Conservation (phyloP, 1,140 invertebrate genomes). For the Drosophila parvula region DNA sequence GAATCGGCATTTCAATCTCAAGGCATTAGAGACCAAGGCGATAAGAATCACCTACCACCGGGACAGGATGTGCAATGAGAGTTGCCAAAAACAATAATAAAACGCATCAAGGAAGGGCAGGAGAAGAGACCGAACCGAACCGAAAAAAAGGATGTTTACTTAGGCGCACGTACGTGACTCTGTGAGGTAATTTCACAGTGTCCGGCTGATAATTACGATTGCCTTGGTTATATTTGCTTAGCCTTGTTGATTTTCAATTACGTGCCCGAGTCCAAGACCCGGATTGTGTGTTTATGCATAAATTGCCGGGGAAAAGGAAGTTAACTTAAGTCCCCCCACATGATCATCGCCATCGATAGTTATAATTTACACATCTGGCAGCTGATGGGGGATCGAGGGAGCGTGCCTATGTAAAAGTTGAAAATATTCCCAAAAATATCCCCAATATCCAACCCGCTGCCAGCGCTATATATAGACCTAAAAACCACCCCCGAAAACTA, state of each 20-base stretch:
- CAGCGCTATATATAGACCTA: constrained; percentile 26
- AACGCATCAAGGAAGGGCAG: neutral
- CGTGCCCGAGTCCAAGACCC: constrained; percentile 34
- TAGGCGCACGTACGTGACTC: constrained; percentile 73
- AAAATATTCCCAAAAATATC: constrained; percentile 57
- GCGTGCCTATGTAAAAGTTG: constrained; percentile 43
- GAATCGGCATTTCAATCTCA: constrained; percentile 50
- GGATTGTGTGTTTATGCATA: constrained; percentile 63
- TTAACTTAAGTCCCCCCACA: constrained; percentile 45
- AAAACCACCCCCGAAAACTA: constrained; percentile 56
- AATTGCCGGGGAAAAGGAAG: constrained; percentile 51
- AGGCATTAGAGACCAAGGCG: constrained; percentile 38
- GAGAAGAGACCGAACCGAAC: neutral
- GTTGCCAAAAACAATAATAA: constrained; percentile 53
- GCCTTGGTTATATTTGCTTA: constrained; percentile 72
- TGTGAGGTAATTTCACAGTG: constrained; percentile 56
- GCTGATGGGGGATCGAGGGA: constrained; percentile 23
- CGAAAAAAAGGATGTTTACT: constrained; percentile 78
- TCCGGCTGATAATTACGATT: constrained; percentile 40
- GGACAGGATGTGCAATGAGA: constrained; percentile 63
- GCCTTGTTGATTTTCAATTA: constrained; percentile 75
- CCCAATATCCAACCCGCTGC: constrained; percentile 52
- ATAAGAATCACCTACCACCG: constrained; percentile 56
- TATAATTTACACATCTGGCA: constrained; percentile 51
- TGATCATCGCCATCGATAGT: constrained; percentile 27